Percentiles rank a stretch among this genome's conserved stretches.
phyloP scores from a whole-genome alignment of 2,797 vertebrate genomes.

The Crocidura indochinensis region DNA sequence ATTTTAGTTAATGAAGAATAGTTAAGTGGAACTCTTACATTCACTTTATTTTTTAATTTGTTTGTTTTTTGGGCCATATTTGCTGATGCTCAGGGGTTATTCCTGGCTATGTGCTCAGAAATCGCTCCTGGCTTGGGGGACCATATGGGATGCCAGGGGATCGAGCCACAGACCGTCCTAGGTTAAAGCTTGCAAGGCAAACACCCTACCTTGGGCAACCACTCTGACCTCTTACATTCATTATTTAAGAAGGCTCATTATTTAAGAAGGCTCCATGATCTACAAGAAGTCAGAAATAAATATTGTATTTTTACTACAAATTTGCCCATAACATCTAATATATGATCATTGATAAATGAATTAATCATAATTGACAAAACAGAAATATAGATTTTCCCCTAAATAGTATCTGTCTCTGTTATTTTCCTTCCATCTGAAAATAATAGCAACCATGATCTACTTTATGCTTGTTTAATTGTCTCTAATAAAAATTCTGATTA shows the following conservation, averaged over 20 bases:
- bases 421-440: constrained; percentile 37
- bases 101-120: too few species aligned
- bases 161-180: too few species aligned
- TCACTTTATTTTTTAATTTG: background rate
- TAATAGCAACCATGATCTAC: background rate
- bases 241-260: constrained; percentile 5
- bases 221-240: too few species aligned
- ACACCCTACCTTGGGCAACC: too few species aligned
- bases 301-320: constrained; percentile 30
- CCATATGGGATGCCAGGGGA: too few species aligned
- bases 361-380: constrained; percentile 16
- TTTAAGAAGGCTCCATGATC: constrained; percentile 21
- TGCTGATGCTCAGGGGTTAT: too few species aligned
- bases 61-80: too few species aligned
- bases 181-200: too few species aligned
- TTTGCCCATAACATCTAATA: constrained; percentile 18
- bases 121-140: too few species aligned
- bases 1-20: constrained; percentile 45
- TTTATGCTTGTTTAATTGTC: constrained; percentile 30
- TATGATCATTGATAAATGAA: constrained; percentile 42
- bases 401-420: constrained; percentile 3
- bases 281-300: constrained; percentile 29
- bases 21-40: constrained; percentile 5
- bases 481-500: constrained; percentile 60
- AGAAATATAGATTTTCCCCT: constrained; percentile 14